phyloP scores from a whole-genome alignment of 1,140 invertebrate species.

The Apis cerana region DNA sequence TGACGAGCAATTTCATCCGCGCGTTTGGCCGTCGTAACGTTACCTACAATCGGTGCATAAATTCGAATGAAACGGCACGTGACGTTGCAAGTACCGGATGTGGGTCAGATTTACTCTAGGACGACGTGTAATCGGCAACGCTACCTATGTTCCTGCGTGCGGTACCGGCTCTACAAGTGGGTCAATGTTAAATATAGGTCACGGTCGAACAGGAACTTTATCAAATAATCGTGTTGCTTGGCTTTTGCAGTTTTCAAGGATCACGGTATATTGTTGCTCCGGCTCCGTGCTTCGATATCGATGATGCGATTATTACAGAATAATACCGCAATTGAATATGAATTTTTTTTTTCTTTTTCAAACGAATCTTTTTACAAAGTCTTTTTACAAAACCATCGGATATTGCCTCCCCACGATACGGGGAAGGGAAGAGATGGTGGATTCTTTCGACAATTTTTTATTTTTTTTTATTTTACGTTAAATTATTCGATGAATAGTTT shows the following conservation, averaged over 20 bases:
- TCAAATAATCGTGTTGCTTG: constrained; percentile 32
- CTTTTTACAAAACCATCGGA: too few relatives aligned
- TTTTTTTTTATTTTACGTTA: too few relatives aligned
- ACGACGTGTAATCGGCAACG: constrained; percentile 47
- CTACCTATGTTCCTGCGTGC: constrained; percentile 43
- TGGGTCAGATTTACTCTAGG: constrained; percentile 73
- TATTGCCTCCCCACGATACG: too few relatives aligned
- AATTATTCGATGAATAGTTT: too few relatives aligned
- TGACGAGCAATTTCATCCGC: background rate
- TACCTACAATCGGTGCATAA: background rate
- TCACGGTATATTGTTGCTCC: background rate
- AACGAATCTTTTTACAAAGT: too few relatives aligned
- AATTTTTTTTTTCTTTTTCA: background rate
- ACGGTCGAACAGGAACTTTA: constrained; percentile 59
- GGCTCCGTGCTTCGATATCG: background rate
- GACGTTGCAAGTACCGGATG: constrained; percentile 67
- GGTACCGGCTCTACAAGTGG: constrained; percentile 49
- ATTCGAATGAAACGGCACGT: constrained; percentile 63
- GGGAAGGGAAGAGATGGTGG: too few relatives aligned
- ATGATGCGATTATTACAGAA: background rate
- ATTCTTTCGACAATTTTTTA: too few relatives aligned
- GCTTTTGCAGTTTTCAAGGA: constrained; percentile 21
- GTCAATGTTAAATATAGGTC: constrained; percentile 74
- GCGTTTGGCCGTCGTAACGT: background rate
- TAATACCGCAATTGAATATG: background rate